Evolutionary conservation across 2,888 invertebrate genomes (phyloP), one percentile per base, ranked within the genome.

Genomic region (Campopleginae sp.): DNA sequence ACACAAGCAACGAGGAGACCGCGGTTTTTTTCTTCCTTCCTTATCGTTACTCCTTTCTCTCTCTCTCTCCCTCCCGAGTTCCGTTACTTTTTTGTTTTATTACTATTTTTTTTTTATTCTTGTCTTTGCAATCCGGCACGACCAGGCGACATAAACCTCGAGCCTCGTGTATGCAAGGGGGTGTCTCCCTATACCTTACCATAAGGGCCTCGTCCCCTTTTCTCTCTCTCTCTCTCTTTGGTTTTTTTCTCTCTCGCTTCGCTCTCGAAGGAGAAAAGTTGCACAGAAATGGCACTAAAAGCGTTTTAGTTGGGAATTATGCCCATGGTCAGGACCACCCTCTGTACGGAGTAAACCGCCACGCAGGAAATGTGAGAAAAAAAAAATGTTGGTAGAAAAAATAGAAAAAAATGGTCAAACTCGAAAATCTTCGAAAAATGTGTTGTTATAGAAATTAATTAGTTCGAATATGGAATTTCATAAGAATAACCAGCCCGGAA

Each of bases 261-360:
- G 14, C 44, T 63, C 72, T 23, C 31, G n/a, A 61, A 54, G 72
- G 44, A 70, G 76, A 75, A 76, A 81, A 85, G 71, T 65, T 80
- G 63, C 65, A 80, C 72, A 58, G 77, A 71, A 70, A 74, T 65
- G 74, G 77, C 87, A 88, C 87, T 88, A 87, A 89, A 89, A 87
- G 83, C 81, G 85, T 84, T 87, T 88, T 82, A 85, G 84, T 86
- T 86, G 68, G 74, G 87, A 88, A 89, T 89, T 88, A 89, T 88
- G 86, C 84, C 74, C 80, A 66, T 70, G 85, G 85, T 85, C 78
- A 83, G 78, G 85, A 86, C 87, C 87, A 85, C 82, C 86, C 81
- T 85, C 79, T 38, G 38, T 42, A 74, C 68, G 46, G 54, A 66
- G 58, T 75, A 46, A 68, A 38, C 74, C 31, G 38, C 74, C 31